Conservation (phyloP, 2,113 vertebrate genomes). For the Oreotrochilus melanogaster region DNA sequence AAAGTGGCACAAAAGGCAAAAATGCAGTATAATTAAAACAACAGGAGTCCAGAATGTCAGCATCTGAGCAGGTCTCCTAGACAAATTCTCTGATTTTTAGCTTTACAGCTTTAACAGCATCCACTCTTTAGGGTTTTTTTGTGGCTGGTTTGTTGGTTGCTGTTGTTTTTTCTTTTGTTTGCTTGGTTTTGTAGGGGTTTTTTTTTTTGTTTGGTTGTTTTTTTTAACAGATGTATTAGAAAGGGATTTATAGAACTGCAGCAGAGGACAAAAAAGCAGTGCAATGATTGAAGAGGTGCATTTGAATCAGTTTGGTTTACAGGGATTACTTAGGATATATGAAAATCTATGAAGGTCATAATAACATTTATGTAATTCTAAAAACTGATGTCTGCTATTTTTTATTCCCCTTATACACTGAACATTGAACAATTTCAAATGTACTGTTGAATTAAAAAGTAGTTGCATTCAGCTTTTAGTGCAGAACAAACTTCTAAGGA, state of each 20-base stretch:
- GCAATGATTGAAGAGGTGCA: constrained; percentile 74
- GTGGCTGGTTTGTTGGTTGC: not conserved
- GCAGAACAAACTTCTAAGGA: not conserved
- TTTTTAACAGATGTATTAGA: constrained; percentile 52
- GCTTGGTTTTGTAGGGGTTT: too few species aligned
- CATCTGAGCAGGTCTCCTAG: constrained; percentile 48
- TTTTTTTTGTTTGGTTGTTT: not conserved
- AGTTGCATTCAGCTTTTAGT: constrained; percentile 33
- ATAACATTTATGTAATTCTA: constrained; percentile 75
- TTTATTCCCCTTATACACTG: constrained; percentile 62
- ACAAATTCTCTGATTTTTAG: constrained; percentile 63
- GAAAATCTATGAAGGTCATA: constrained; percentile 77
- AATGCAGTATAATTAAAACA: constrained; percentile 61
- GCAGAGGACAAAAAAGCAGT: constrained; percentile 66
- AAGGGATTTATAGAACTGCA: constrained; percentile 34
- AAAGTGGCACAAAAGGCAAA: not conserved
- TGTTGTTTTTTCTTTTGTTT: too few species aligned
- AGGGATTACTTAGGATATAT: constrained; percentile 70
- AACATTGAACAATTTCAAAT: constrained; percentile 50
- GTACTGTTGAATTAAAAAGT: constrained; percentile 51
- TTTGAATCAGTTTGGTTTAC: constrained; percentile 74
- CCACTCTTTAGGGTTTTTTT: not conserved
- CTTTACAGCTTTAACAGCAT: constrained; percentile 39
- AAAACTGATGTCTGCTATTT: constrained; percentile 64
- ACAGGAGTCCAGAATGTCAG: constrained; percentile 36